Percentiles rank a stretch among this genome's conserved stretches.
phyloP scores from a whole-genome alignment of 2,797 vertebrate species.

The Eidolon dupreanum region DNA sequence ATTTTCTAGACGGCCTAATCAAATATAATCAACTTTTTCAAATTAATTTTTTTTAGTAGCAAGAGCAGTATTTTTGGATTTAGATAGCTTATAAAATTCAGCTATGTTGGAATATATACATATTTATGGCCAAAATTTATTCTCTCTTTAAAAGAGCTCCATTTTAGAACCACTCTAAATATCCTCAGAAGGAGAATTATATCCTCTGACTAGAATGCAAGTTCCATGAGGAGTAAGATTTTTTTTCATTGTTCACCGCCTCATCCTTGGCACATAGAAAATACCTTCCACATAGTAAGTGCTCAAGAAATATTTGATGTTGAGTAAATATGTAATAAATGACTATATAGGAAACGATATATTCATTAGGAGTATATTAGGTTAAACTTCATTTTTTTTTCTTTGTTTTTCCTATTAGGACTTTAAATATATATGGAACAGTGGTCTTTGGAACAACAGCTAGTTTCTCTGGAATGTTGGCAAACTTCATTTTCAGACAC shows the following conservation, averaged over 20 bases:
- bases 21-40: constrained; percentile 56
- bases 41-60: neutral
- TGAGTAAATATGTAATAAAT: constrained; percentile 43
- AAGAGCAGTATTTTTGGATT: constrained; percentile 35
- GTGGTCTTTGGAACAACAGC: constrained; percentile 84
- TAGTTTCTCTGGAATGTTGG: constrained; percentile 86
- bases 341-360: neutral
- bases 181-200: constrained; percentile 19
- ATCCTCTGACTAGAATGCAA: constrained; percentile 13
- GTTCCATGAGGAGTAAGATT: neutral
- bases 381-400: constrained; percentile 35
- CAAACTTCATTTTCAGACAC: constrained; percentile 89
- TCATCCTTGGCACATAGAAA: neutral
- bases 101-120: neutral
- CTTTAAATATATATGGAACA: constrained; percentile 85
- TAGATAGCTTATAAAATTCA: constrained; percentile 8
- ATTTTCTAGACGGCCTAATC: constrained; percentile 44
- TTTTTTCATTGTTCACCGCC: neutral
- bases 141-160: neutral
- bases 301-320: constrained; percentile 16
- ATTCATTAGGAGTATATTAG: constrained; percentile 22
- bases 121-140: constrained; percentile 46
- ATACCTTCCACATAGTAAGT: neutral
- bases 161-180: constrained; percentile 36
- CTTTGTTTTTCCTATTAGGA: constrained; percentile 74